These are phyloP conservation scores for Leptinotarsa defecta DNA, from an alignment of 1,140 invertebrate species.

Conservation along the genomic window DNA sequence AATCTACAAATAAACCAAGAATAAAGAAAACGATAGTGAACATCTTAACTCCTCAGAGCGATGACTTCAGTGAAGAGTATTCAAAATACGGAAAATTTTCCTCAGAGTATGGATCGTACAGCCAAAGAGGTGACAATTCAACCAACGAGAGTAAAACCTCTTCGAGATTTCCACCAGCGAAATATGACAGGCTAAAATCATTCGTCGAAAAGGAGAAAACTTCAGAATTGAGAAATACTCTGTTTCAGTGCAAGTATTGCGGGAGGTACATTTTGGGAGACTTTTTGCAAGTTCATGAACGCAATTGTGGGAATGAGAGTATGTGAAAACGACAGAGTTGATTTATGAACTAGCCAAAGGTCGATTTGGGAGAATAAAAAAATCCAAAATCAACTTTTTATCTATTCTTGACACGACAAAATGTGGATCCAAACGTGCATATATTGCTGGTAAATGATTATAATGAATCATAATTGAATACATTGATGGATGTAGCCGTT, in stretches of 20 bases:
- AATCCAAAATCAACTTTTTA: no score
- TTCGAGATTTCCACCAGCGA: neutral
- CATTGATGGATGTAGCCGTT: no score
- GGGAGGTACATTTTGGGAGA: slow-evolving; percentile 37
- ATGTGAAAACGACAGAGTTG: slow-evolving; percentile 24
- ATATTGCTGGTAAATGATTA: no score
- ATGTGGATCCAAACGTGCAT: no score
- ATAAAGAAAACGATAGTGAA: slow-evolving; percentile 35
- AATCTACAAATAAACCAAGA: slow-evolving; percentile 20
- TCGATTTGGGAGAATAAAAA: no score
- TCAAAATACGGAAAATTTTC: neutral
- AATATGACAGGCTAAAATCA: neutral
- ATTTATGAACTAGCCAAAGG: no score
- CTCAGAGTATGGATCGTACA: neutral
- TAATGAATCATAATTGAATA: no score
- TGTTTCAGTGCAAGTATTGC: slow-evolving; percentile 33
- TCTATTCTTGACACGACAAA: no score
- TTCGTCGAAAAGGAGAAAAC: neutral
- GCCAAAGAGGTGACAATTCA: slow-evolving; percentile 1
- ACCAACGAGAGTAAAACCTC: neutral
- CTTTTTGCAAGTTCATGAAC: slow-evolving; percentile 34
- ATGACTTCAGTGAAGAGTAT: neutral
- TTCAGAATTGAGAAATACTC: slow-evolving; percentile 16
- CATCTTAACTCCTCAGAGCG: slow-evolving; percentile 21
- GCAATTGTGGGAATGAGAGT: slow-evolving; percentile 26